Evolutionary conservation across 2,888 invertebrate species (phyloP), one percentile per base, ranked within the genome.

Genomic region (Synanthedon vespiformis): DNA sequence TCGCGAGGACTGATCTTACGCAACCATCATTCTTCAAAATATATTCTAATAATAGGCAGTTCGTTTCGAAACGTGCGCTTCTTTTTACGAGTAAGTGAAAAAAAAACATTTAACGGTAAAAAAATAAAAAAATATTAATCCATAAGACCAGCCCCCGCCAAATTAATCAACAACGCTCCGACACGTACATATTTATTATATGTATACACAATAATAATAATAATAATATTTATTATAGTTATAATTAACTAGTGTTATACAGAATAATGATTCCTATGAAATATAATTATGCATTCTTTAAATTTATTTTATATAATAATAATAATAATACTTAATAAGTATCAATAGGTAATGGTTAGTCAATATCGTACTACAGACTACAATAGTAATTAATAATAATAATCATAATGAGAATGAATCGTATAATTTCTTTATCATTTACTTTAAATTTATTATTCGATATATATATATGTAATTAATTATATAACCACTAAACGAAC

Each of bases 231-330:
- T 77, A 77, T 81, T 81, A 86, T 84, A 76, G 79, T 87, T 86
- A 87, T 80, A 87, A 80, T 87, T 87, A 88, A 87, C 88, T 88
- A 88, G 83, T 85, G 86, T 88, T 87, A 88, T 88, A 88, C 86
- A 84, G 88, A 88, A 88, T 88, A 88, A 88, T 88, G 85, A 87
- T 88, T 82, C 88, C 87, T 88, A 88, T 88, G 87, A 88, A 88
- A 88, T 88, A 88, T 87, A 88, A 88, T 88, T 87, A 87, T 87
- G 86, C 85, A 83, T 85, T 86, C 74, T 86, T 88, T 87, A 82
- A 84, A 86, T 87, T 87, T 86, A 85, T 88, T 86, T 77, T 85
- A 86, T 88, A 84, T 75, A 80, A 86, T 82, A 80, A 85, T 84
- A 83, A 77, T 83, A 81, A 83, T 88, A 88, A 86, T 88, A 87